phyloP scores from a whole-genome alignment of 2,797 vertebrate species.

The Gymnocypris eckloni region DNA sequence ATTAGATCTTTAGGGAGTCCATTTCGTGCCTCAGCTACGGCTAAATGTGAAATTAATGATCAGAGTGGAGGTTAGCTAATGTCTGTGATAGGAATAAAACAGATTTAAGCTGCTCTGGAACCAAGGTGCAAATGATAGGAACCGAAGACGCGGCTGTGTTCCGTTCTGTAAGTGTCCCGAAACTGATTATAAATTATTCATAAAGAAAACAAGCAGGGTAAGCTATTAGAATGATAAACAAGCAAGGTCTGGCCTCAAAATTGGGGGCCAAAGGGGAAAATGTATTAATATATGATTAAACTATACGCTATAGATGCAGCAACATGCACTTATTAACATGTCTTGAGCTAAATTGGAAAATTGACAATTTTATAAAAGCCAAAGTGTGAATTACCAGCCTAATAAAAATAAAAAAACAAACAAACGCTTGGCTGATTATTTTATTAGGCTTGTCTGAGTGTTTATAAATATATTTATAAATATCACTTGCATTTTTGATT shows the following conservation, averaged over 20 bases:
- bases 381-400: not conserved
- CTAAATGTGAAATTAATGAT: constrained; percentile 41
- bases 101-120: constrained; percentile 23
- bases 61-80: constrained; percentile 23
- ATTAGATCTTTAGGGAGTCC: constrained; percentile 29
- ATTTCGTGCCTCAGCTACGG: not conserved
- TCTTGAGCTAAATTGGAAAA: not conserved
- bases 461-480: not conserved
- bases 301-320: not conserved
- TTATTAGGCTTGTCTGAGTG: not conserved
- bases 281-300: not conserved
- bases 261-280: not conserved
- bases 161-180: not conserved
- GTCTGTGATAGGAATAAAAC: constrained; percentile 24
- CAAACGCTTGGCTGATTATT: not conserved
- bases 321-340: not conserved
- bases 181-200: constrained; percentile 35
- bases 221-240: constrained; percentile 15
- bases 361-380: not conserved
- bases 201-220: not conserved
- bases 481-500: not conserved
- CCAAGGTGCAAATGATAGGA: constrained; percentile 10
- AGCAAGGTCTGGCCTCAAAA: not conserved
- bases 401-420: not conserved
- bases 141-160: not conserved